A percentile compares a stretch with the other conserved stretches of the same genome.
phyloP scores from a whole-genome alignment of 2,113 vertebrate genomes.

The Pedetes capensis region DNA sequence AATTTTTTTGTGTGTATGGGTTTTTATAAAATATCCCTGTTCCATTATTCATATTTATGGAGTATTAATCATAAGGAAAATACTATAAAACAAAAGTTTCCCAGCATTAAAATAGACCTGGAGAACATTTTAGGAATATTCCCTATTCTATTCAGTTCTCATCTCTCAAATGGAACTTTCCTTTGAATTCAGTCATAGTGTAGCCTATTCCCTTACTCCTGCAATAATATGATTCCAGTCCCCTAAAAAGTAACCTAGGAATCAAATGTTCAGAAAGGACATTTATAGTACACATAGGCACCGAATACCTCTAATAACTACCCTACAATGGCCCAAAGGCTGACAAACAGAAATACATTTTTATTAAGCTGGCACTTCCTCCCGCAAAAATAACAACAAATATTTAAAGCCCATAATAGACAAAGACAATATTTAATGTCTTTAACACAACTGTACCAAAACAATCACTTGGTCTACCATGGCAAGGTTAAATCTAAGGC shows the following conservation, averaged over 20 bases:
- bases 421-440: not conserved
- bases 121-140: not conserved
- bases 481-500: not conserved
- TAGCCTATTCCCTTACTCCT: not conserved
- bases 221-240: not conserved
- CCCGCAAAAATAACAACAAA: not conserved
- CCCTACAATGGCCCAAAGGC: not conserved
- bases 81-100: not conserved
- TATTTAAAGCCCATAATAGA: not conserved
- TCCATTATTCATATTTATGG: not conserved
- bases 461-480: not conserved
- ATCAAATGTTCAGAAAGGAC: constrained; percentile 22
- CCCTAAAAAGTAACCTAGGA: not conserved
- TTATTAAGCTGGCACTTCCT: not conserved
- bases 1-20: not conserved
- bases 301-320: not conserved
- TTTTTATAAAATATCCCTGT: constrained; percentile 7
- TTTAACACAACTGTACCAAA: not conserved
- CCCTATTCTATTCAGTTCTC: constrained; percentile 28
- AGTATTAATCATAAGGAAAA: constrained; percentile 40
- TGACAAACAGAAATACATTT: not conserved
- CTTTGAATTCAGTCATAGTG: constrained; percentile 38
- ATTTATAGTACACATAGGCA: constrained; percentile 12
- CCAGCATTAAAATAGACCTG: constrained; percentile 22
- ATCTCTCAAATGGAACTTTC: constrained; percentile 31